Conservation (phyloP, 2,888 invertebrate species). For the Epirrhoe alternata region DNA sequence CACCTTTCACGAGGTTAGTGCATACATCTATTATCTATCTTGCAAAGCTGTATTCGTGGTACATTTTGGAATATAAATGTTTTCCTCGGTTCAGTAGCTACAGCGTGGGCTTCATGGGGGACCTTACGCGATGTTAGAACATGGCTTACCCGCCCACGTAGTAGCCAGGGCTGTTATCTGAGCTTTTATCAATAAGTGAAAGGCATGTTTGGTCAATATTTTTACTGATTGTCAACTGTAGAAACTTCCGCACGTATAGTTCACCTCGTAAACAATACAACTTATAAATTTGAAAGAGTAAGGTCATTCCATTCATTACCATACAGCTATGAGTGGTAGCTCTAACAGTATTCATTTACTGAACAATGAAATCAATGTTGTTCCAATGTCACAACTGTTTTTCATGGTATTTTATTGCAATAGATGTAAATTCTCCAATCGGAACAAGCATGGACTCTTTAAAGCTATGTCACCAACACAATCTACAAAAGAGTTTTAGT, state of each 20-base stretch:
- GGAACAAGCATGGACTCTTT: no score
- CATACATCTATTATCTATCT: not conserved
- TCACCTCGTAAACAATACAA: conserved; percentile 5
- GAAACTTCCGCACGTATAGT: conserved; percentile 8
- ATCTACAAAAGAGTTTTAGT: no score
- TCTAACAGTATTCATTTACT: not conserved
- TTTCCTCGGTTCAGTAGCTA: conserved; percentile 53
- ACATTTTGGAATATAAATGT: conserved; percentile 28
- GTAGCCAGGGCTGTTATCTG: conserved; percentile 14
- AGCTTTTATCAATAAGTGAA: conserved; percentile 49
- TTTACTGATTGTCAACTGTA: conserved; percentile 1
- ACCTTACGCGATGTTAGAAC: conserved; percentile 26
- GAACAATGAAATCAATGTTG: conserved; percentile 4
- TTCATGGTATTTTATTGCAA: not conserved
- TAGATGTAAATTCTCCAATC: no score
- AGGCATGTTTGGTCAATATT: conserved; percentile 35
- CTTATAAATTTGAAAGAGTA: conserved; percentile 16
- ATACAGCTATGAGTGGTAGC: not conserved
- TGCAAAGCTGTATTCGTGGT: conserved; percentile 42
- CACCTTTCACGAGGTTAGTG: conserved; percentile 12
- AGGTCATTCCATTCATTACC: conserved; percentile 23
- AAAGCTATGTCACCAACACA: no score
- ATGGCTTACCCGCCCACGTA: conserved; percentile 44
- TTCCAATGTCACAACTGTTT: not conserved
- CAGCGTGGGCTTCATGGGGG: conserved; percentile 47